These are phyloP conservation scores for Chalcosyrphus nemorum DNA, from an alignment of 2,888 invertebrate species.

Conservation along the genomic window DNA sequence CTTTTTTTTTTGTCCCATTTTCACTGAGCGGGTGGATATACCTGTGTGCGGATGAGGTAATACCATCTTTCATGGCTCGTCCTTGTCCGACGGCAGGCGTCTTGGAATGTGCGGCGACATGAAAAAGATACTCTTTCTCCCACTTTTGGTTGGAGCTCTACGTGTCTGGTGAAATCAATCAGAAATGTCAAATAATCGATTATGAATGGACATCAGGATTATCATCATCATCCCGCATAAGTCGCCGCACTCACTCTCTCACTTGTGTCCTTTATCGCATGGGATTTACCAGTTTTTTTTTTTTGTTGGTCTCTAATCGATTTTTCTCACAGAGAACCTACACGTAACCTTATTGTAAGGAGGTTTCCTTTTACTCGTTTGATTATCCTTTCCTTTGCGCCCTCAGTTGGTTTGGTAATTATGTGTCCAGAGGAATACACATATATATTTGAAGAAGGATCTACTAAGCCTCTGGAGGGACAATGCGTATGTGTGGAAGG, in stretches of 20 bases:
- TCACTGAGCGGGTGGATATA: conserved; percentile 32
- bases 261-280: conserved; percentile 28
- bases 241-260: neutral
- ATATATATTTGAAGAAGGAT: conserved; percentile 24
- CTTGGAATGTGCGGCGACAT: conserved; percentile 25
- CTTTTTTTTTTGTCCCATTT: conserved; percentile 7
- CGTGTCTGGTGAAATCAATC: conserved; percentile 71
- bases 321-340: conserved; percentile 54
- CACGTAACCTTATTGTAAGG: conserved; percentile 28
- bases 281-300: no score
- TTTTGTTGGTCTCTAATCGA: conserved; percentile 55
- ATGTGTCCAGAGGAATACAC: conserved; percentile 51
- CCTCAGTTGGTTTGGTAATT: conserved; percentile 49
- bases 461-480: neutral
- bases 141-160: conserved; percentile 43
- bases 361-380: conserved; percentile 11
- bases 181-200: conserved; percentile 73
- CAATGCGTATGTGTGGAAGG: neutral
- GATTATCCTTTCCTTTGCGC: conserved; percentile 48
- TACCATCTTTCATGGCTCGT: conserved; percentile 31
- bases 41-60: conserved; percentile 33
- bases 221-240: conserved; percentile 44
- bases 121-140: conserved; percentile 48
- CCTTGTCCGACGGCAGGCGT: neutral
- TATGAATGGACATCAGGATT: conserved; percentile 72